phyloP scores from a whole-genome alignment of 2,113 vertebrate species.

The Crocuta crocuta region DNA sequence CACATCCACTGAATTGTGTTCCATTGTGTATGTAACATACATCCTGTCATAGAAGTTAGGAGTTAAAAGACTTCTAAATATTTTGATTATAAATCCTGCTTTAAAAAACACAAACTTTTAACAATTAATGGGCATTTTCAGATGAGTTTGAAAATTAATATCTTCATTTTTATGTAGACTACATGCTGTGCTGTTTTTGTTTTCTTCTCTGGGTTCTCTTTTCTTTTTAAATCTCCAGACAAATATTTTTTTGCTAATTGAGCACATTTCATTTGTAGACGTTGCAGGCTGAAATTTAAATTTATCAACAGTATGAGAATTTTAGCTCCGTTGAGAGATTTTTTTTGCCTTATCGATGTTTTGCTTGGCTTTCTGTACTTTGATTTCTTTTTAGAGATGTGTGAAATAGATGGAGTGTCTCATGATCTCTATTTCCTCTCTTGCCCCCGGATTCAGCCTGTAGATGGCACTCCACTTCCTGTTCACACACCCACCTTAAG shows the following conservation, averaged over 20 bases:
- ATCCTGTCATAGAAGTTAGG: conserved; percentile 19
- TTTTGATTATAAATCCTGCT: conserved; percentile 30
- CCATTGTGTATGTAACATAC: background rate
- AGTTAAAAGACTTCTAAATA: conserved; percentile 42
- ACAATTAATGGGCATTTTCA: conserved; percentile 50
- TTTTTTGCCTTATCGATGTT: background rate
- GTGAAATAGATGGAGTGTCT: conserved; percentile 31
- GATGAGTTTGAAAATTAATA: conserved; percentile 51
- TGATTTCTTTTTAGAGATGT: conserved; percentile 52
- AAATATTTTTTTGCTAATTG: conserved; percentile 55
- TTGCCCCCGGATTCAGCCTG: conserved; percentile 87
- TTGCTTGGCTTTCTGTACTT: background rate
- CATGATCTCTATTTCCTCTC: conserved; percentile 64
- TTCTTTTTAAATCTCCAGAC: conserved; percentile 56
- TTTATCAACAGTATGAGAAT: conserved; percentile 16
- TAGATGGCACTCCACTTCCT: conserved; percentile 90
- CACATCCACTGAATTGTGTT: conserved; percentile 18
- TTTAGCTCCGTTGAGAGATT: conserved; percentile 50
- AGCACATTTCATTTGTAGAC: conserved; percentile 38
- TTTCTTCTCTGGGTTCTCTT: conserved; percentile 56
- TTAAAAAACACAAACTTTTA: conserved; percentile 27
- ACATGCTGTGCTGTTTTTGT: background rate
- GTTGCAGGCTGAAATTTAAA: conserved; percentile 42
- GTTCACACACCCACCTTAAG: conserved; percentile 93
- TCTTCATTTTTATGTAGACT: conserved; percentile 45